Percentiles rank a stretch among this genome's conserved stretches.
These are phyloP conservation scores for Rhinogobio ventralis DNA, from an alignment of 2,797 vertebrate genomes.

Conservation along the genomic window DNA sequence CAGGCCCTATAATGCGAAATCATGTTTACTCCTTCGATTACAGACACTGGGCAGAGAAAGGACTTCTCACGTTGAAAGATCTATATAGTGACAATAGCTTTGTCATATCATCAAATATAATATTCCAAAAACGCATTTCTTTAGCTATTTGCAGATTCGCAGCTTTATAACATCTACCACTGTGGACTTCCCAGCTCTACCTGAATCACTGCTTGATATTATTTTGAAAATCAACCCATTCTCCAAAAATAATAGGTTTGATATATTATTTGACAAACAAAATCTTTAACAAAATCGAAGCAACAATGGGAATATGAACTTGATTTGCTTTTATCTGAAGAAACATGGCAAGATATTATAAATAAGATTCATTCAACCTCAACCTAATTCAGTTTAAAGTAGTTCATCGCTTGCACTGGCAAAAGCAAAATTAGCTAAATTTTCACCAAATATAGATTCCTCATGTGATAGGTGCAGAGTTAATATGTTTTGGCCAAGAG, in stretches of 20 bases:
- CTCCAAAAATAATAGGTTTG: too few species aligned
- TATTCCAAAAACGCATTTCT: neutral
- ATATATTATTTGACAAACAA: too few species aligned
- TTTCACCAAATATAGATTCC: neutral
- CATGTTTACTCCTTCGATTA: too few species aligned
- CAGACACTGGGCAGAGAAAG: too few species aligned
- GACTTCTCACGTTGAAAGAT: too few species aligned
- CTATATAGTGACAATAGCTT: neutral
- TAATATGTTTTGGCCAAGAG: neutral
- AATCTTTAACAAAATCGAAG: too few species aligned
- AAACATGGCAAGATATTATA: slow-evolving; percentile 6
- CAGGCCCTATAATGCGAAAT: too few species aligned
- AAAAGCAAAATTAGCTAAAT: neutral
- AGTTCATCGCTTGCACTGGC: neutral
- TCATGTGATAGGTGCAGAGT: slow-evolving; percentile 9
- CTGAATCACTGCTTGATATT: too few species aligned
- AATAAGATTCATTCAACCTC: slow-evolving; percentile 10
- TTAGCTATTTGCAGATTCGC: neutral
- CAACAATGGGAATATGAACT: slow-evolving; percentile 11
- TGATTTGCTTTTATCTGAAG: neutral
- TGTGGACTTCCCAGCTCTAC: neutral
- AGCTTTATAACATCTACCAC: neutral
- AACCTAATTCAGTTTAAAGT: neutral
- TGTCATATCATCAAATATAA: neutral
- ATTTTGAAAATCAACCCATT: too few species aligned